Conservation (phyloP, 2,888 invertebrate species). For the Oxyscelio sp. region DNA sequence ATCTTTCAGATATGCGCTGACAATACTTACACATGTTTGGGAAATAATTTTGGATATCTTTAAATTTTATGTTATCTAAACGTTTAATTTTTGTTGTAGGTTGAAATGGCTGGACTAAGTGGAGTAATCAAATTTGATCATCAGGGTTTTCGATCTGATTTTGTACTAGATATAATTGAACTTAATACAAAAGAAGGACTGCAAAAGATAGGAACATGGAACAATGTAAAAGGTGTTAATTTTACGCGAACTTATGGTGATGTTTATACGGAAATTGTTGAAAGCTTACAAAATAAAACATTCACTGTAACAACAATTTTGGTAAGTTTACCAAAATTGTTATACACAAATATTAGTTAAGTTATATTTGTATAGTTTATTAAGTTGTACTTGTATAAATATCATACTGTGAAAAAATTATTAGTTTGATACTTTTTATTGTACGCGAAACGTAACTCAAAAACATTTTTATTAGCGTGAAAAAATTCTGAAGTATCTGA, state of each 20-base stretch:
- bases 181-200: slow-evolving; percentile 94
- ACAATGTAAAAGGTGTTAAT: slow-evolving; percentile 95
- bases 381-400: no score
- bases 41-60: no score
- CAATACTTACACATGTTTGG: no score
- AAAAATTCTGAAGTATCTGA: no score
- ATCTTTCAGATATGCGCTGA: no score
- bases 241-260: slow-evolving; percentile 96
- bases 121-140: slow-evolving; percentile 98
- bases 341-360: no score
- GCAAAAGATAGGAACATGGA: slow-evolving; percentile 96
- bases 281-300: slow-evolving; percentile 97
- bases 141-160: slow-evolving; percentile 97
- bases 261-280: slow-evolving; percentile 95
- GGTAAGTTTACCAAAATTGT: no score
- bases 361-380: no score
- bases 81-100: slow-evolving; percentile 89
- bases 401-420: no score
- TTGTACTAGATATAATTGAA: slow-evolving; percentile 97
- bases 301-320: slow-evolving; percentile 96
- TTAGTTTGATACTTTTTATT: no score
- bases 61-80: slow-evolving; percentile 1
- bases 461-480: no score
- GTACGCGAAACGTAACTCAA: no score
- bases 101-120: slow-evolving; percentile 97